phyloP scores from a whole-genome alignment of 2,797 vertebrate species.

The Poliocrania exsul region DNA sequence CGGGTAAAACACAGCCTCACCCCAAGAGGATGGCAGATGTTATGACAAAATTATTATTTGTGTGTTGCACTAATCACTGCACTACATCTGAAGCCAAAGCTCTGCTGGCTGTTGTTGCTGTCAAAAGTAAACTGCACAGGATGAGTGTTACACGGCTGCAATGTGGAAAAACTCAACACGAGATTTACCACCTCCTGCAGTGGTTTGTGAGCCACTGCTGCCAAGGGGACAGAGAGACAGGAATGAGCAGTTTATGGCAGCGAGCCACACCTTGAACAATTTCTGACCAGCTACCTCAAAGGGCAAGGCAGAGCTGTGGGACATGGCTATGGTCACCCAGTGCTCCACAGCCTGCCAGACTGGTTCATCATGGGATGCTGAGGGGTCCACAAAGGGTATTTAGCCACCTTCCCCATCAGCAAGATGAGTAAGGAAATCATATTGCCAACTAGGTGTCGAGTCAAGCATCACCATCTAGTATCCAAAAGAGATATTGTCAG shows the following conservation, averaged over 20 bases:
- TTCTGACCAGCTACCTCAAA: neutral
- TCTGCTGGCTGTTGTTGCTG: neutral
- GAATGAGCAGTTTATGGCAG: neutral
- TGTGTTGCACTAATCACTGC: neutral
- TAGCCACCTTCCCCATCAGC: neutral
- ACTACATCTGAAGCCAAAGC: neutral
- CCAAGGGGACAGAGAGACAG: neutral
- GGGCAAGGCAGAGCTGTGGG: rapidly evolving
- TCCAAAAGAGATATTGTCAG: neutral
- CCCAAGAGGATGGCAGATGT: slow-evolving; percentile 44
- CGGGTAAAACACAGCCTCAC: slow-evolving; percentile 61
- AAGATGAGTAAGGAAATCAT: neutral
- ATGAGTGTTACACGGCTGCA: neutral
- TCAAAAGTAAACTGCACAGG: neutral
- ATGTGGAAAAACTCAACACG: neutral
- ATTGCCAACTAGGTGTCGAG: rapidly evolving
- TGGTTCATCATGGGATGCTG: rapidly evolving
- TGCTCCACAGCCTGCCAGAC: rapidly evolving
- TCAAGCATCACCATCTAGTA: neutral
- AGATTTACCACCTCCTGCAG: neutral
- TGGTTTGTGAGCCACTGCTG: rapidly evolving
- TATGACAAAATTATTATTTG: slow-evolving; percentile 59
- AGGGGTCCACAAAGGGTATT: rapidly evolving
- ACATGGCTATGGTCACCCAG: rapidly evolving
- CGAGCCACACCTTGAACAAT: rapidly evolving